Evolutionary conservation across 2,888 invertebrate genomes (phyloP).

Genomic region (Caenorhabditis sinica): DNA sequence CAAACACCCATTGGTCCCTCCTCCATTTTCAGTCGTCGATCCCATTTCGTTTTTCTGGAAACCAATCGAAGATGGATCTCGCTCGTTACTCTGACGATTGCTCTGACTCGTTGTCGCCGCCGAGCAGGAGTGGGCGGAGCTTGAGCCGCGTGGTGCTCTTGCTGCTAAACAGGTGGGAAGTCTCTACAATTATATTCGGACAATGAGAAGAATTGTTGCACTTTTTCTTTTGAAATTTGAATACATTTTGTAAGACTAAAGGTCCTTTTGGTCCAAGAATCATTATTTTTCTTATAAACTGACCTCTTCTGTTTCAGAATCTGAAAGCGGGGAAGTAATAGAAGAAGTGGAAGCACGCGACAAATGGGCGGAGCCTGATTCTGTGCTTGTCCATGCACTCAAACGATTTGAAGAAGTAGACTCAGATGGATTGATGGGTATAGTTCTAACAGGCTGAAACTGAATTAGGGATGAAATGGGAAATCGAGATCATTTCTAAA

Average conservation of each 20-base stretch:
- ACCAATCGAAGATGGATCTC: conserved; percentile 11
- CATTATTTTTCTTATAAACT: conserved; percentile 12
- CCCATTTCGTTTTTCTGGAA: conserved; percentile 23
- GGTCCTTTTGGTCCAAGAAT: conserved; percentile 29
- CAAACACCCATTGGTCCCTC: conserved; percentile 29
- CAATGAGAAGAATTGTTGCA: background rate
- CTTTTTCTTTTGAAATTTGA: conserved; percentile 42
- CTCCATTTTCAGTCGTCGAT: conserved; percentile 30
- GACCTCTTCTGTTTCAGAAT: conserved; percentile 47
- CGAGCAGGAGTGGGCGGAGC: conserved; percentile 50
- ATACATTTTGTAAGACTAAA: conserved; percentile 49
- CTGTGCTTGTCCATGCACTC: conserved; percentile 52
- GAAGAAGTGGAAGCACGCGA: conserved; percentile 38
- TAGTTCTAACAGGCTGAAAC: conserved; percentile 35
- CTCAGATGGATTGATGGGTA: conserved; percentile 6
- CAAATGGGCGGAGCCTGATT: conserved; percentile 50
- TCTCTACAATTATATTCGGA: conserved; percentile 26
- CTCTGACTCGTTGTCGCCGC: conserved; percentile 43
- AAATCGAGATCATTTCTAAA: background rate
- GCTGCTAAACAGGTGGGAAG: conserved; percentile 34
- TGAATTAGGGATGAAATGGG: conserved; percentile 1
- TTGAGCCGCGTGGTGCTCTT: conserved; percentile 44
- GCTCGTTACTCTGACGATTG: conserved; percentile 47
- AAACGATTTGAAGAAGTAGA: background rate
- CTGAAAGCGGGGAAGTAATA: conserved; percentile 13